Percentiles rank a stretch among this genome's conserved stretches.
Evolutionary conservation across 2,888 invertebrate species (phyloP).

Genomic region (Argyresthia goedartella): DNA sequence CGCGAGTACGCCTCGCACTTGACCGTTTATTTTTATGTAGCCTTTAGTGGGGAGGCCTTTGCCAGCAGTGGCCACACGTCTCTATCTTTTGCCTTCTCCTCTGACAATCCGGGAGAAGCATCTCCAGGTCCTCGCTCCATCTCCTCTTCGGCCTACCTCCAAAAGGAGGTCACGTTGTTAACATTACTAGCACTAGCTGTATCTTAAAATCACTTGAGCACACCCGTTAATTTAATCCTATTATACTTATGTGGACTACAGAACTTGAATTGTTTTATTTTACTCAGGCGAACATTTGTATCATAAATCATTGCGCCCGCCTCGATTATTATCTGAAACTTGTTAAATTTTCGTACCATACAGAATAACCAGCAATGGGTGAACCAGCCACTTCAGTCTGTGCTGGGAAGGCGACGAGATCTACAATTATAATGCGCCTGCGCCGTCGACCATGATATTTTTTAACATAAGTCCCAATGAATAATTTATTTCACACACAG

Average conservation of each 20-base stretch:
- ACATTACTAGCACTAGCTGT: background rate
- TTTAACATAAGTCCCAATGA: slow-evolving; percentile 53
- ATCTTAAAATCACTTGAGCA: background rate
- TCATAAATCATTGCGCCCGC: background rate
- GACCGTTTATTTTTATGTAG: no score
- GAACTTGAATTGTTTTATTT: background rate
- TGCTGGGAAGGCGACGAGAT: slow-evolving; percentile 19
- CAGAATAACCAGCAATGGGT: background rate
- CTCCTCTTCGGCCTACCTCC: background rate
- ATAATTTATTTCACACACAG: slow-evolving; percentile 58
- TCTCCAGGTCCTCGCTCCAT: no score
- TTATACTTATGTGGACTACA: background rate
- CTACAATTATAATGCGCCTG: slow-evolving; percentile 60
- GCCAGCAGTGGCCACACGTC: no score
- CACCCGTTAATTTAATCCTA: background rate
- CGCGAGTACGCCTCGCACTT: no score
- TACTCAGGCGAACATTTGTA: background rate
- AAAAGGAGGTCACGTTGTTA: background rate
- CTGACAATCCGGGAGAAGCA: no score
- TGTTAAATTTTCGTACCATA: background rate
- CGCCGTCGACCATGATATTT: slow-evolving; percentile 52
- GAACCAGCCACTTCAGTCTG: background rate
- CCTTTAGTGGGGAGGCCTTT: no score
- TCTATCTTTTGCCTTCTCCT: no score
- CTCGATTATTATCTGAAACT: background rate